Base-by-base conservation (phyloP, 2,888 invertebrate genomes). In the Tanypteryx hageni region DNA sequence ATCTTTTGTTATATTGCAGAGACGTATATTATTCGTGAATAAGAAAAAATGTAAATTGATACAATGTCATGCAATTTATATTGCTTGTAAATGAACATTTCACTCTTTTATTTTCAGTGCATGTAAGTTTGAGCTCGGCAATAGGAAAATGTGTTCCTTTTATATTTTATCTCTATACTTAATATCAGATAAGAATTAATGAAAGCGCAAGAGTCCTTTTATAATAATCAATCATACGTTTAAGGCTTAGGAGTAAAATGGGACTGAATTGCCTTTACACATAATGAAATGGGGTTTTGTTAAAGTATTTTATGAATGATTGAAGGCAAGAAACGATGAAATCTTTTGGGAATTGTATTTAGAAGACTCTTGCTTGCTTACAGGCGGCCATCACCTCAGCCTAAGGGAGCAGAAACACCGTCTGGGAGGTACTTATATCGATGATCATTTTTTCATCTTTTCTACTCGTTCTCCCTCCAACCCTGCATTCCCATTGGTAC, bases 341-440 rank as follows among this genome's bases (percentile, higher is more conserved):
- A 44, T 68, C 64, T 64, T 44, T 89, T 44, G 89, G 44, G 89
- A 64, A 89, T n/a, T 64, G 64, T 89, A 89, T 89, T 89, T 89
- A 89, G 89, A 89, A 89, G 89, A 89, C 89, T 89, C 89, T 89
- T 89, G 89, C 89, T 89, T 89, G 89, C 89, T 89, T 89, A 68
- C 89, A 89, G 89, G 89, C 89, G 89, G 89, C 89, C 89, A 89
- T 89, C 89, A 89, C 64, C 89, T 89, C 89, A 89, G 89, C 89
- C 89, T 89, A 89, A 89, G 89, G 89, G 89, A 89, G 89, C 89
- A 89, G 89, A 89, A 89, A 89, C 89, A 89, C 89, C 89, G 89
- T 68, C 64, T 89, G 89, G 89, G 89, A 89, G 89, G 89, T 89
- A 89, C 89, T 89, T 89, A 89, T 89, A 44, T 89, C 61, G 89